phyloP scores from a whole-genome alignment of 1,140 invertebrate genomes.

The Tetramorium parvispinum region DNA sequence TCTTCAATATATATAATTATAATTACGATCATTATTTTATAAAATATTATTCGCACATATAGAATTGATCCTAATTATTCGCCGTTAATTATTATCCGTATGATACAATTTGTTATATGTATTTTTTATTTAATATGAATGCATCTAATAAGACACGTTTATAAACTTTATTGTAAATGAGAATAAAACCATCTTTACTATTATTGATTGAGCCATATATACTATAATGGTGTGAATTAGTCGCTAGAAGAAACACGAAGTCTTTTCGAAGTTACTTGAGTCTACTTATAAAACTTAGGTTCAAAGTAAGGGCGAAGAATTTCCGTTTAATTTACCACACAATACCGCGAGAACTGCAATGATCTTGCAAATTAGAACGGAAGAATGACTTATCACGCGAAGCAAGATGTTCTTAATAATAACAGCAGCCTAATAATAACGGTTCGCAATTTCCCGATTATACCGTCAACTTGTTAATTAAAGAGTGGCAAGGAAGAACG shows the following conservation, averaged over 20 bases:
- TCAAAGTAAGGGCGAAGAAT: slow-evolving; percentile 51
- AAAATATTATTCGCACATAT: not conserved
- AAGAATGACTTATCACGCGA: slow-evolving; percentile 20
- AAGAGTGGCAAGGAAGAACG: not conserved
- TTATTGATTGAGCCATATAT: slow-evolving; percentile 13
- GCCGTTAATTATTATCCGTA: not conserved
- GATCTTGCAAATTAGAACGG: slow-evolving; percentile 53
- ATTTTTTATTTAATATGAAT: not conserved
- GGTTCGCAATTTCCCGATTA: slow-evolving; percentile 2
- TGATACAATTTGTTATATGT: not conserved
- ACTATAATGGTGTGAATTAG: not conserved
- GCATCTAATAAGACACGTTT: not conserved
- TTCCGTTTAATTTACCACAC: slow-evolving; percentile 49
- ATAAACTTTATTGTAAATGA: not conserved
- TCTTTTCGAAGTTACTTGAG: slow-evolving; percentile 21
- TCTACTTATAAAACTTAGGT: slow-evolving; percentile 48
- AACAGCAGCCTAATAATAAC: slow-evolving; percentile 46
- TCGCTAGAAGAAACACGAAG: not conserved
- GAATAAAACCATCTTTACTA: not conserved
- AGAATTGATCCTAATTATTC: not conserved
- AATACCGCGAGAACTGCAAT: slow-evolving; percentile 26
- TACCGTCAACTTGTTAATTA: not conserved
- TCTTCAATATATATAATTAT: not conserved
- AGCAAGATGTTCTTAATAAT: slow-evolving; percentile 42
- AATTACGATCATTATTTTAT: not conserved